phyloP scores from a whole-genome alignment of 2,888 invertebrate genomes.

The Drosophila bunnanda region DNA sequence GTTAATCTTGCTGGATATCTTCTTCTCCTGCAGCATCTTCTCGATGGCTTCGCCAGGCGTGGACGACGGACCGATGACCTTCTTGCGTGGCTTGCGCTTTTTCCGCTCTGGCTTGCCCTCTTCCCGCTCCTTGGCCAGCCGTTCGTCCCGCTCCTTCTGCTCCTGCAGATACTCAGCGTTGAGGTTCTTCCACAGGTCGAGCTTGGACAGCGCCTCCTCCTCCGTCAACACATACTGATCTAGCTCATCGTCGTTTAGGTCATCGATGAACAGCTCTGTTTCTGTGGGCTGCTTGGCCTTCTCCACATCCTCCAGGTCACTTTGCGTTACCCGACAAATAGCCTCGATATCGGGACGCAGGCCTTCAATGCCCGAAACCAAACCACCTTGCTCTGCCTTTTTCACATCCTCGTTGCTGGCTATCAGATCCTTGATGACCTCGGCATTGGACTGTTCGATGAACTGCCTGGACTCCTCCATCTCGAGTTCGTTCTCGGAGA shows the following conservation, averaged over 20 bases:
- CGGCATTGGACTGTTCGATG: slow-evolving; percentile 85
- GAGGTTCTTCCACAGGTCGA: slow-evolving; percentile 93
- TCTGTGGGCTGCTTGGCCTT: slow-evolving; percentile 59
- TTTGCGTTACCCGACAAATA: slow-evolving; percentile 89
- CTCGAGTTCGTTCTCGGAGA: slow-evolving; percentile 79
- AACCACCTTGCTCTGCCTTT: slow-evolving; percentile 13
- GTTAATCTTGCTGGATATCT: slow-evolving; percentile 98
- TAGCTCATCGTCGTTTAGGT: slow-evolving; percentile 95
- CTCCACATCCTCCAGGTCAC: slow-evolving; percentile 85
- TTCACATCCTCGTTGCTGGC: slow-evolving; percentile 71
- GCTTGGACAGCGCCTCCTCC: slow-evolving; percentile 92
- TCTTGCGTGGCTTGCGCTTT: slow-evolving; percentile 88
- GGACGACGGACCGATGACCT: slow-evolving; percentile 88
- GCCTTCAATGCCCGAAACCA: slow-evolving; percentile 75
- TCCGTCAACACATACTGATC: slow-evolving; percentile 93
- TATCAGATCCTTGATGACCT: slow-evolving; percentile 84
- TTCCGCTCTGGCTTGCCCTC: slow-evolving; percentile 95
- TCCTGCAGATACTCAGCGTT: slow-evolving; percentile 95
- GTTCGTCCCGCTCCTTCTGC: slow-evolving; percentile 94
- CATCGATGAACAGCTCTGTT: slow-evolving; percentile 87
- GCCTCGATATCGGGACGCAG: slow-evolving; percentile 90
- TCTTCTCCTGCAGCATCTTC: slow-evolving; percentile 97
- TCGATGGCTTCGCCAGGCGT: slow-evolving; percentile 96
- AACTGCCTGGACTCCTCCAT: slow-evolving; percentile 84
- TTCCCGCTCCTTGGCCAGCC: slow-evolving; percentile 91